Base-by-base conservation (phyloP, 2,888 invertebrate genomes). In the Esperia sulphurella region DNA sequence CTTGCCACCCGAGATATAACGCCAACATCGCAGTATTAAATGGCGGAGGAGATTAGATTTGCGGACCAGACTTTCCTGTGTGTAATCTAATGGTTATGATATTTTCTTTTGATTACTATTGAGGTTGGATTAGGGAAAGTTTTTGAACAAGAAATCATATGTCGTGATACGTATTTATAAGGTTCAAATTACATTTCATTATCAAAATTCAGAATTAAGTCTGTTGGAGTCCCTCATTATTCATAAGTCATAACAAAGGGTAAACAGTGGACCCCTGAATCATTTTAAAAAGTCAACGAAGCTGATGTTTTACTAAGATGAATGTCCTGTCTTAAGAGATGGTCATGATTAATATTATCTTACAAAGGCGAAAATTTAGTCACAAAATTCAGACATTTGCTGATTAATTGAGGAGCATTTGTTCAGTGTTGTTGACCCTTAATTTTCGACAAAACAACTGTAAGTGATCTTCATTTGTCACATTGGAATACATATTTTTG, bases 21-120 rank as follows among this genome's bases (percentile, higher is more conserved):
- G 71, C 67, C 65, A 65, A 31, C 31, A 3, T 60, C 51, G 64
- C 63, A 71, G 72, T 75, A 66, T 69, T 73, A 70, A 68, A 71
- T 63, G 63, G 60, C 63, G 53, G 56, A 54, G 52, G 56, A 63
- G 64, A 73, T 74, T 69, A 64, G 55, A 67, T 65, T 57, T 57
- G 48, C 52, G 51, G 58, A 61, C 40, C 9, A 43, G 28, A 46
- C 41, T 47, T 50, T 47, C 47, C 39, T 21, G 14, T 43, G 14
- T 10, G 43, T 40, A 35, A 41, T 40, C 31, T 39, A 43, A 10
- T 31, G 21, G 21, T 21, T 21, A 35, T 33, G 10, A 33, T 8
- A 33, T 33, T 33, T 33, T 33, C 33, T 33, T 21, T 21, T 35
- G 28, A 28, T 41, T n/a, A 5, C 35, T 9, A n/a, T 35, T 35